Base-by-base conservation (phyloP, 2,113 vertebrate species). In the Bucco capensis region DNA sequence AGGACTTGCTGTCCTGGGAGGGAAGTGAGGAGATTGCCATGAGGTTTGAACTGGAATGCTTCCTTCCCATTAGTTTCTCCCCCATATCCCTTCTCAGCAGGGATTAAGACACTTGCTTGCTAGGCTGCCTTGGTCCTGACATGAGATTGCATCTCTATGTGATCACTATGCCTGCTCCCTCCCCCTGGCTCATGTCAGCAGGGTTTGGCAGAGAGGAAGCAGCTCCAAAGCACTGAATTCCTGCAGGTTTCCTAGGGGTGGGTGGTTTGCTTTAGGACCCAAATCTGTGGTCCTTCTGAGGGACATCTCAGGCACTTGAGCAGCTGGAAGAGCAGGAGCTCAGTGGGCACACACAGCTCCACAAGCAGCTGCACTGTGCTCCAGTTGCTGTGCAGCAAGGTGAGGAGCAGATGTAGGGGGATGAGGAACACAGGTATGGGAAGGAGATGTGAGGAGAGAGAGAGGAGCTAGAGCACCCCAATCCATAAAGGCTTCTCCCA, bases 261-360 rank as follows among this genome's bases (percentile, higher is more conserved):
- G 18, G 12, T 44, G 57, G 1, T 38, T 80, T 42, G 53, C 8
- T 18, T 19, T 22, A 33, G 19, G 24, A 23, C 24, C 53, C 9
- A 6, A 22, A 23, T 67, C 24, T 49, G 37, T 33, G 38, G 5
- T 18, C 46, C 27, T 33, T 50, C 25, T 9, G 10, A 28, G 60
- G 67, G 66, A n/a, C 42, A 3, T 27, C 11, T 50, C 0, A 2
- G 51, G 61, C 3, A 0, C 6, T 13, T 19, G 57, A 25, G 54
- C 62, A 54, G 47, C 22, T 44, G 71, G 10, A 33, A 12, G 40
- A 47, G 49, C 1, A 9, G 38, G 19, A 18, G 40, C 60, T 67
- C 30, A 5, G 46, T 10, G 2, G 19, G 42, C 44, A 31, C 33
- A 1, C 6, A 5, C 2, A n/a, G 83, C 76, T 46, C 49, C 24